Conservation (phyloP, 2,113 vertebrate genomes). For the Boleophthalmus pectinirostris region DNA sequence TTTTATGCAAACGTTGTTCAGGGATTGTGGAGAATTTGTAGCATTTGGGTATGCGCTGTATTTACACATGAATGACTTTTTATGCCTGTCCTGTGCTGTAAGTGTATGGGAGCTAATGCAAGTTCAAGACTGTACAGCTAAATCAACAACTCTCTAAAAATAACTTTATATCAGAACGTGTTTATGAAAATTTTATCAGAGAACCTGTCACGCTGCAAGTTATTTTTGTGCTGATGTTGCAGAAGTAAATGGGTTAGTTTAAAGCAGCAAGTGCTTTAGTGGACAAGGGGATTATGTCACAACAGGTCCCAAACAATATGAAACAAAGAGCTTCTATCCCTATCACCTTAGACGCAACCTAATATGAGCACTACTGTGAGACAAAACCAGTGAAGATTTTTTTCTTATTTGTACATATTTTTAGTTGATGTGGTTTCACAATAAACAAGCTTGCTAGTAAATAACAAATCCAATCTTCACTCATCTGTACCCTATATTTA, state of each 20-base stretch:
- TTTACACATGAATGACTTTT: not conserved
- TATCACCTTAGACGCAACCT: not conserved
- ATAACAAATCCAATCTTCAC: not conserved
- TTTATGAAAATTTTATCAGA: constrained; percentile 56
- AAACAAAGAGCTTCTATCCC: not conserved
- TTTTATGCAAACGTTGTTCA: constrained; percentile 1
- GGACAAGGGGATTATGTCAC: not conserved
- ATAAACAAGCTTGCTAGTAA: not conserved
- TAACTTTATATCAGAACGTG: constrained; percentile 34
- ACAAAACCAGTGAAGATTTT: not conserved
- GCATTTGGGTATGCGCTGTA: not conserved
- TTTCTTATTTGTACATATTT: not conserved
- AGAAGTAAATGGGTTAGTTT: constrained; percentile 37
- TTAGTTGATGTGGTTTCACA: not conserved
- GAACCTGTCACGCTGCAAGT: constrained; percentile 45
- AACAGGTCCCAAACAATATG: not conserved
- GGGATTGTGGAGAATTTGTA: not conserved
- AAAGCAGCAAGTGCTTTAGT: not conserved
- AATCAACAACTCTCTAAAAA: constrained; percentile 48
- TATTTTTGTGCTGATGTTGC: constrained; percentile 46
- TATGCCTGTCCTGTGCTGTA: not conserved
- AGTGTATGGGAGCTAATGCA: not conserved
- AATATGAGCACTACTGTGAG: not conserved
- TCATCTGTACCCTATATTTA: too few relatives aligned
- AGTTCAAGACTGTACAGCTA: constrained; percentile 10